These are phyloP conservation scores for Phalacrocorax pelagicus DNA, from an alignment of 2,113 vertebrate species.

Conservation along the genomic window DNA sequence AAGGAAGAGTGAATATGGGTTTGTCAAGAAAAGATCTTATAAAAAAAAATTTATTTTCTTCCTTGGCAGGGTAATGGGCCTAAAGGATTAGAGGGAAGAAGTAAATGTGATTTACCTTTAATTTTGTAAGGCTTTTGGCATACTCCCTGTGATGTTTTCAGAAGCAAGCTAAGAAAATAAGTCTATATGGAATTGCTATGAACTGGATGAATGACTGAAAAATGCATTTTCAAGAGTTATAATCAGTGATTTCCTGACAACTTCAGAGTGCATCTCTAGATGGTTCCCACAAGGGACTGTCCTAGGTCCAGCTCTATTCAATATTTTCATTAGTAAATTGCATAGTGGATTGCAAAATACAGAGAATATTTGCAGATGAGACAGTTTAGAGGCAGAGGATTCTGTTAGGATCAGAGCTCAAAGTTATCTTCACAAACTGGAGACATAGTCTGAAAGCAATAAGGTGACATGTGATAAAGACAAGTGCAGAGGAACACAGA, in stretches of 20 bases:
- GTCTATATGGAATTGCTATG: not conserved
- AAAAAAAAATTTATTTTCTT: not conserved
- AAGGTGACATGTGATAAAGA: not conserved
- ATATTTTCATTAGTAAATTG: not conserved
- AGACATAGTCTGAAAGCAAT: not conserved
- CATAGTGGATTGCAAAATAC: not conserved
- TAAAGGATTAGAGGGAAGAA: not conserved
- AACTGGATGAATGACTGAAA: not conserved
- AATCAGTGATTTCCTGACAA: not conserved
- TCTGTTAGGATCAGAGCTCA: not conserved
- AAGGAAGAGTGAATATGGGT: not conserved
- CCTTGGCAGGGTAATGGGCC: not conserved
- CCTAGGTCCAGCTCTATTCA: not conserved
- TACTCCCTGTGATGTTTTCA: not conserved
- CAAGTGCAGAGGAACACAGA: not conserved
- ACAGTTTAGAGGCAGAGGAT: not conserved
- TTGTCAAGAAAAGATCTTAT: not conserved
- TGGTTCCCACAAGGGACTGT: not conserved
- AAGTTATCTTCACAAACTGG: not conserved
- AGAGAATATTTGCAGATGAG: not conserved
- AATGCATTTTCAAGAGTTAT: not conserved
- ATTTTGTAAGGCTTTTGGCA: not conserved
- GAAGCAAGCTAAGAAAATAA: conserved; percentile 5
- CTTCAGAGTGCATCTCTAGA: not conserved
- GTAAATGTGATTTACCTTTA: conserved; percentile 1